Evolutionary conservation across 2,888 invertebrate genomes (phyloP).

Genomic region (Caenorhabditis panamensis): DNA sequence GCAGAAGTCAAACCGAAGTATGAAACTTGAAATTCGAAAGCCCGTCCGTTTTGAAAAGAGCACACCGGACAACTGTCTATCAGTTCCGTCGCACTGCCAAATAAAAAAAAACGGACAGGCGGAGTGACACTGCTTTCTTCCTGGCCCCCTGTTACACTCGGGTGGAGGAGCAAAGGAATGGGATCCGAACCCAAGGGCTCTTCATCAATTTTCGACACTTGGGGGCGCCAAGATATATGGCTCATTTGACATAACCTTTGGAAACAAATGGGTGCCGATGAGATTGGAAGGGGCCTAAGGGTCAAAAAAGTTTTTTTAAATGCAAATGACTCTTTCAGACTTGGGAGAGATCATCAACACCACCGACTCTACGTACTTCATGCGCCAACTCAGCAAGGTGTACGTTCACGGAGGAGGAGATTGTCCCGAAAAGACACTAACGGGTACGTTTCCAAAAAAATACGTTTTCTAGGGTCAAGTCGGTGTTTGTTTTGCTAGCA

Average conservation of each 20-base stretch:
- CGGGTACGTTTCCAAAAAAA: slow-evolving; percentile 82
- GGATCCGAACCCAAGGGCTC: slow-evolving; percentile 21
- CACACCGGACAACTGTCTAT: slow-evolving; percentile 40
- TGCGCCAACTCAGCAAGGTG: slow-evolving; percentile 76
- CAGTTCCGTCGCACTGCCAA: slow-evolving; percentile 38
- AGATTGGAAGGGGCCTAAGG: slow-evolving; percentile 7
- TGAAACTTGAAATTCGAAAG: slow-evolving; percentile 1
- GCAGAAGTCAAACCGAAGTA: slow-evolving; percentile 3
- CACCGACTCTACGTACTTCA: slow-evolving; percentile 79
- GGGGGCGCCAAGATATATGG: slow-evolving; percentile 28
- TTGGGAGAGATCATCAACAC: slow-evolving; percentile 76
- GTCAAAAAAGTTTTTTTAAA: neutral
- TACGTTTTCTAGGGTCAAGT: neutral
- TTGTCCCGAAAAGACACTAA: slow-evolving; percentile 87
- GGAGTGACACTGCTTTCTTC: slow-evolving; percentile 23
- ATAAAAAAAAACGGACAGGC: slow-evolving; percentile 48
- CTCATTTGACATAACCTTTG: neutral
- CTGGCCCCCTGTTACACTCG: slow-evolving; percentile 21
- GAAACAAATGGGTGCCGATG: neutral
- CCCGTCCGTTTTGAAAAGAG: slow-evolving; percentile 41
- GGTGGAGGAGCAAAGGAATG: slow-evolving; percentile 25
- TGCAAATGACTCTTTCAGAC: slow-evolving; percentile 58
- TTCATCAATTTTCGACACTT: slow-evolving; percentile 17
- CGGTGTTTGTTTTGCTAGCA: slow-evolving; percentile 43
- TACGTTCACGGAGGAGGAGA: slow-evolving; percentile 87